phyloP scores from a whole-genome alignment of 2,888 invertebrate genomes.

The Acronicta leporina region DNA sequence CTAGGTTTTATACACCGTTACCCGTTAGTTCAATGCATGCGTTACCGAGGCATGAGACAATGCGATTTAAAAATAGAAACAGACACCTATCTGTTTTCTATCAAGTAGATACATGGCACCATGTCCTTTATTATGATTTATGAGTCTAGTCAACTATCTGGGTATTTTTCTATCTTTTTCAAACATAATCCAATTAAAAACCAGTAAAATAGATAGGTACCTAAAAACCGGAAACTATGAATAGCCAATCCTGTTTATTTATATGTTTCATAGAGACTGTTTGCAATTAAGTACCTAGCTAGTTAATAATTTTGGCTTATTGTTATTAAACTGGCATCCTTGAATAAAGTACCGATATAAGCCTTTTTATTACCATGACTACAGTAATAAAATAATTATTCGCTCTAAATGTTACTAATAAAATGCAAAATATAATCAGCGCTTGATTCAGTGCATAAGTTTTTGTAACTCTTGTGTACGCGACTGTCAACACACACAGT shows the following conservation, averaged over 20 bases:
- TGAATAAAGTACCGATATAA: too few species aligned
- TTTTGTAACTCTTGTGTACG: slow-evolving; percentile 61
- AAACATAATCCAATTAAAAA: neutral
- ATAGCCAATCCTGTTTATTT: neutral
- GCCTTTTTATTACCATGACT: too few species aligned
- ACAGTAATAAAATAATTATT: too few species aligned
- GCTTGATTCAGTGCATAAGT: neutral
- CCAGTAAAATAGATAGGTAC: slow-evolving; percentile 25
- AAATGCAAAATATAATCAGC: slow-evolving; percentile 11
- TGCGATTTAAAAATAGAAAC: slow-evolving; percentile 59
- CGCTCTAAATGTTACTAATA: too few species aligned
- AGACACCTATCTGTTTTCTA: slow-evolving; percentile 25
- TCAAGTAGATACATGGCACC: slow-evolving; percentile 29
- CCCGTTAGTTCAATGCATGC: slow-evolving; percentile 54
- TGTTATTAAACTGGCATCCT: too few species aligned
- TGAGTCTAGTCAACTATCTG: neutral
- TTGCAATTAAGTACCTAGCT: too few species aligned
- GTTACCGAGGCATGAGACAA: slow-evolving; percentile 56
- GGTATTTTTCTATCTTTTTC: neutral
- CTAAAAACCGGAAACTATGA: slow-evolving; percentile 31
- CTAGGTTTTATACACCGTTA: slow-evolving; percentile 48
- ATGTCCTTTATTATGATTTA: slow-evolving; percentile 44
- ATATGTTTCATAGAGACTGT: too few species aligned
- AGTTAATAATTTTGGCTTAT: too few species aligned
- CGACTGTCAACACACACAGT: slow-evolving; percentile 66